Evolutionary conservation across 2,113 vertebrate species (phyloP), one percentile per base, ranked within the genome.

Genomic region (Rhea americana): DNA sequence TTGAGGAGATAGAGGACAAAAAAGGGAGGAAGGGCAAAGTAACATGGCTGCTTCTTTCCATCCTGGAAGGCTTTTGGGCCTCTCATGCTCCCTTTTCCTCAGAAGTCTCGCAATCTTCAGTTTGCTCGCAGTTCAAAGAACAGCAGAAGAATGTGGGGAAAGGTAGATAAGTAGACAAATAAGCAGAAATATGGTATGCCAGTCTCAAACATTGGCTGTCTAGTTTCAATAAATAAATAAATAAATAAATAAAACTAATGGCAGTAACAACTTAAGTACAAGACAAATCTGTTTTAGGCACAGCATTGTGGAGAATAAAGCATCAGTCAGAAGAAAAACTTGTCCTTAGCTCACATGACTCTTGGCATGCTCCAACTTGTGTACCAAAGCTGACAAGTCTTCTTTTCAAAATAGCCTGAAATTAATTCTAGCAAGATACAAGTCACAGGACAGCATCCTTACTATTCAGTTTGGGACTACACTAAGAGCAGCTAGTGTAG

Each of bases 401-500:
- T 43, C 21, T 87, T 89, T 94, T 58, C 79, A 65, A 83, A 91
- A 62, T 0, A 66, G 75, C 43, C 43, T 82, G 78, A 89, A 92
- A 93, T 73, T 41, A 89, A 91, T 63, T 28, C n/a, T 39, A 89
- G 55, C 68, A 92, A 80, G 72, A 80, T 30, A 71, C 9, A 21
- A 86, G 28, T 20, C 45, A 59, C 21, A 68, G 66, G 21, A 72
- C 13, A 85, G 63, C 37, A 87, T 74, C 59, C 55, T 70, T 35
- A 73, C 16, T 37, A 77, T 74, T 80, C 75, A 87, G 8, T 70
- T 4, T 87, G 50, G 37, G 41, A 86, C 47, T 90, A 25, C 53
- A 67, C 14, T 22, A 68, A 77, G 43, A 96, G 67, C 78, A 91
- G 92, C 74, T 90, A 70, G 43, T 85, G 28, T 58, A 83, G 86